Base-by-base conservation (phyloP, 2,888 invertebrate species). In the Microctonus brassicae region DNA sequence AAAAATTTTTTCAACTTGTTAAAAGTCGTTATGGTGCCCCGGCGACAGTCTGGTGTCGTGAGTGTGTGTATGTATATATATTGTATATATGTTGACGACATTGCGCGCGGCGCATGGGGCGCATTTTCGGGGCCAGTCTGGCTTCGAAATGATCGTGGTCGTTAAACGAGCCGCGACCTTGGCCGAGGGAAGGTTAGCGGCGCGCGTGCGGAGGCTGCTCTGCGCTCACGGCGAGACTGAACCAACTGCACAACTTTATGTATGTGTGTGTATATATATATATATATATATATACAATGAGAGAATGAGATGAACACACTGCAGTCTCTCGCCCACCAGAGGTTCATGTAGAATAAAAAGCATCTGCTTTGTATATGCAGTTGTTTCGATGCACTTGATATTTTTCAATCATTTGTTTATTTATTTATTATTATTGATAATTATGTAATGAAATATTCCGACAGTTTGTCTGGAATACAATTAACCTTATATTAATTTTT, bases 81-180 rank as follows among this genome's bases (percentile, higher is more conserved):
- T n/a, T n/a, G n/a, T n/a, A n/a, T n/a, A n/a, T n/a, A n/a, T n/a
- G n/a, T 36, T 22, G 62, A 62, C 62, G 53, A 60, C 47, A 63
- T n/a, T 34, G 26, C 33, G 62, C 47, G 52, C 57, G 36, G 55
- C 22, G 60, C 52, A 64, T 34, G 55, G 69, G 69, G 69, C 58
- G 63, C 70, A 69, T 77, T 78, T 76, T 81, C 81, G 78, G 80
- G 47, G 78, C 80, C 78, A 76, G 73, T 76, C 74, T 77, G 79
- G 80, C 77, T 78, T 77, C 76, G 74, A 79, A 80, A 80, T 77
- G 78, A 78, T 78, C 75, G 80, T 75, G 80, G 79, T 81, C 74
- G 75, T 79, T 77, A 77, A 78, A 76, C 77, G 78, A 75, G 76
- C 72, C 70, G 70, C 77, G 80, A 81, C 82, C 82, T 82, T 82